Evolutionary conservation across 1,140 invertebrate species (phyloP).

Genomic region (Helicoverpa zea): DNA sequence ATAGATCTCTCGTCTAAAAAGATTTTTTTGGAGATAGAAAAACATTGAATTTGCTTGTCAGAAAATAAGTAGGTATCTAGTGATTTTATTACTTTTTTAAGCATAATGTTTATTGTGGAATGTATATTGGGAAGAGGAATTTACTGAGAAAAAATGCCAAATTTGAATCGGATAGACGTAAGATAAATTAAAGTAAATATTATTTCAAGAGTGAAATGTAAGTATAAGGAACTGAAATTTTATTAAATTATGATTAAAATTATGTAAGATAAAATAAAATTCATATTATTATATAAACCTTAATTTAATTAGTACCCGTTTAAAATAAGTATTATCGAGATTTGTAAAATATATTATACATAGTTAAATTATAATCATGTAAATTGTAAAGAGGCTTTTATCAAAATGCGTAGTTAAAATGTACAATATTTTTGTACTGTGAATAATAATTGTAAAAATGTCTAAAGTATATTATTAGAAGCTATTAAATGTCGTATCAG

Average conservation of each 20-base stretch:
- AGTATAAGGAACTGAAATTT: slow-evolving; percentile 7
- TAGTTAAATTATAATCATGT: slow-evolving; percentile 33
- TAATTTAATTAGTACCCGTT: slow-evolving; percentile 41
- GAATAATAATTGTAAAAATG: slow-evolving; percentile 52
- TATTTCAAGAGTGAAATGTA: slow-evolving; percentile 3
- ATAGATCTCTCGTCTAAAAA: too few species aligned
- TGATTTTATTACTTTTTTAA: too few species aligned
- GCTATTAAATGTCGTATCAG: slow-evolving; percentile 59
- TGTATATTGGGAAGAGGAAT: slow-evolving; percentile 29
- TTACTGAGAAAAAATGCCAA: slow-evolving; percentile 18
- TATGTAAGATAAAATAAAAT: not conserved
- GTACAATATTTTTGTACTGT: slow-evolving; percentile 72
- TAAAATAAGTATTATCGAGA: slow-evolving; percentile 43
- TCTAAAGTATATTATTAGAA: slow-evolving; percentile 55
- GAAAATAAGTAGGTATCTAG: not conserved
- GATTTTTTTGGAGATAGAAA: too few species aligned
- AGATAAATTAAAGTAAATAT: slow-evolving; percentile 4
- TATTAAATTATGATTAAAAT: slow-evolving; percentile 8
- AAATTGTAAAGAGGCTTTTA: slow-evolving; percentile 49
- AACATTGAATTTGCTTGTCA: not conserved
- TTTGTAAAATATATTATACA: slow-evolving; percentile 44
- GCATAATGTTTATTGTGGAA: not conserved
- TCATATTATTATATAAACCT: not conserved
- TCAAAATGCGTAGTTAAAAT: slow-evolving; percentile 37
- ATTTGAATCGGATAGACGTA: slow-evolving; percentile 8